These are phyloP conservation scores for Acleris laterana DNA, from an alignment of 2,888 invertebrate genomes.

Conservation along the genomic window DNA sequence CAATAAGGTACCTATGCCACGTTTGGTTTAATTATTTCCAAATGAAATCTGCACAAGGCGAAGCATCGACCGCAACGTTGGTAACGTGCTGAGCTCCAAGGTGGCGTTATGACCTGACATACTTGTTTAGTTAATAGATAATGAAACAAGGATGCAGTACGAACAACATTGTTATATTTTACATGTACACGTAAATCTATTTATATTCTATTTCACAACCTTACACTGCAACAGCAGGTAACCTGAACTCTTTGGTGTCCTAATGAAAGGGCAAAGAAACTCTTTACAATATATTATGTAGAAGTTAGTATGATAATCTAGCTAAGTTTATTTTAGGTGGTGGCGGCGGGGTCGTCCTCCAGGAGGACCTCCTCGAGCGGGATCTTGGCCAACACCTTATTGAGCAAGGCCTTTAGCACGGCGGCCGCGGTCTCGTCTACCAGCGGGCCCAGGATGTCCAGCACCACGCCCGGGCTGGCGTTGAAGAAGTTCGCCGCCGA, in stretches of 20 bases:
- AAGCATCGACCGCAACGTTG: conserved; percentile 23
- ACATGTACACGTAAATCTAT: background rate
- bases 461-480: conserved; percentile 86
- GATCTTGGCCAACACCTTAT: conserved; percentile 84
- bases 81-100: conserved; percentile 8
- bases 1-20: background rate
- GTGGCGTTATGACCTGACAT: conserved; percentile 1
- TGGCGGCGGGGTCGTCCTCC: conserved; percentile 48
- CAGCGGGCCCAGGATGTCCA: conserved; percentile 88
- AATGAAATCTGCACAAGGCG: conserved; percentile 15
- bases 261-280: conserved; percentile 15
- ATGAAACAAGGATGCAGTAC: background rate
- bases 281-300: background rate
- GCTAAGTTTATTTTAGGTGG: background rate
- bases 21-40: conserved; percentile 2
- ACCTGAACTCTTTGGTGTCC: conserved; percentile 42
- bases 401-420: conserved; percentile 83
- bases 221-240: conserved; percentile 39
- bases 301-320: background rate
- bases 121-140: background rate
- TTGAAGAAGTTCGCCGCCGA: conserved; percentile 89
- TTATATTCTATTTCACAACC: conserved; percentile 4
- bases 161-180: background rate
- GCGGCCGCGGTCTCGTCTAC: conserved; percentile 87
- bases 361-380: conserved; percentile 85